Conservation (phyloP, 2,797 vertebrate genomes). For the Schizopygopsis malacanthus region DNA sequence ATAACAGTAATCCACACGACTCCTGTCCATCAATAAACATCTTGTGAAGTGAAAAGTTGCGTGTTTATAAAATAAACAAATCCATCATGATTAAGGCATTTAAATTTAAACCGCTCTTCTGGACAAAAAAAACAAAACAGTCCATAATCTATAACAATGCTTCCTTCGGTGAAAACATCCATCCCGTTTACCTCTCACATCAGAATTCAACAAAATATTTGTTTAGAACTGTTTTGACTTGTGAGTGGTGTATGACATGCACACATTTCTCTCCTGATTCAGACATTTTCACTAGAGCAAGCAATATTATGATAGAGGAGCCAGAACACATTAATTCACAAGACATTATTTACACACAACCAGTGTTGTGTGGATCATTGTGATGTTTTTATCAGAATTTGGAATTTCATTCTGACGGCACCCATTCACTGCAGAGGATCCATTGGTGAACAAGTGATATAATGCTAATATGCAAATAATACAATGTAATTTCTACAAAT, state of each 20-base stretch:
- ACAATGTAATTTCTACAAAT: background rate
- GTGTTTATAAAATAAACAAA: too few species aligned
- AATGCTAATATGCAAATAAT: background rate
- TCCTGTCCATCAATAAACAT: background rate
- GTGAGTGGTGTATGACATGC: background rate
- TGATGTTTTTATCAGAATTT: background rate
- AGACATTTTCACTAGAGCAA: background rate
- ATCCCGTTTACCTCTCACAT: too few species aligned
- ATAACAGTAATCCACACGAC: background rate
- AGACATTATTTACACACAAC: background rate
- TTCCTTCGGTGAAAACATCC: background rate
- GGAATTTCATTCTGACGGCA: background rate
- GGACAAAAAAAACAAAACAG: background rate
- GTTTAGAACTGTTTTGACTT: background rate
- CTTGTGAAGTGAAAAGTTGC: background rate
- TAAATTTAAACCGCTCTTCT: background rate
- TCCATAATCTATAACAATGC: background rate
- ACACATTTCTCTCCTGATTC: background rate
- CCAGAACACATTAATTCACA: background rate
- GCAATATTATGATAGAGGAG: background rate
- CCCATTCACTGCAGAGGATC: background rate
- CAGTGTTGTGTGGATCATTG: background rate
- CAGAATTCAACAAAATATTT: background rate
- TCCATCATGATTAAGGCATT: background rate
- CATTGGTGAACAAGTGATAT: background rate